Conservation (phyloP, 2,113 vertebrate species). For the Sprattus sprattus region DNA sequence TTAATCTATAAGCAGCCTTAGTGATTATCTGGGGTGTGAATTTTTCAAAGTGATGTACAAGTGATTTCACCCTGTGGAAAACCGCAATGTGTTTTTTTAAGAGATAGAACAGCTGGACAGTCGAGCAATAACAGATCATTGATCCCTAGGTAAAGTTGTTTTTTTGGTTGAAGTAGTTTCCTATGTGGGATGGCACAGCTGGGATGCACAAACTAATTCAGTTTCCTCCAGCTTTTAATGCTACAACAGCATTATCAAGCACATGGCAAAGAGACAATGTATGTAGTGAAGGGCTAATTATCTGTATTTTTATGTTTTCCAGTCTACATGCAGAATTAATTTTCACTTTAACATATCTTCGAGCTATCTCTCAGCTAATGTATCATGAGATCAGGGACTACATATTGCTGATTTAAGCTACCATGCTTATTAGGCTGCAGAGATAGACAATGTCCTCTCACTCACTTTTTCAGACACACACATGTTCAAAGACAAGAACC, state of each 20-base stretch:
- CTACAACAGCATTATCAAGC: not conserved
- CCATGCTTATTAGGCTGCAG: constrained; percentile 19
- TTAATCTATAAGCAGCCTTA: constrained; percentile 55
- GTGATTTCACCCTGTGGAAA: constrained; percentile 37
- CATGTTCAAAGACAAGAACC: not conserved
- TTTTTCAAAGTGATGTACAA: constrained; percentile 41
- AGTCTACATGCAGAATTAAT: not conserved
- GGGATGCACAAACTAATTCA: not conserved
- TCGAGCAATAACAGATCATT: constrained; percentile 28
- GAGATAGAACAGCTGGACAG: constrained; percentile 50
- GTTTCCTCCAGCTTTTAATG: not conserved
- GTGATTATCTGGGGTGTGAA: constrained; percentile 51
- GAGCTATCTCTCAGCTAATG: not conserved
- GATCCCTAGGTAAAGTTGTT: constrained; percentile 14
- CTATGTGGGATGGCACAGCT: constrained; percentile 8
- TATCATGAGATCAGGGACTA: constrained; percentile 33
- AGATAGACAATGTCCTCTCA: constrained; percentile 27
- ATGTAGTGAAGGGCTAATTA: not conserved
- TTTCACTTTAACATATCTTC: constrained; percentile 47
- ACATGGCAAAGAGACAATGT: not conserved
- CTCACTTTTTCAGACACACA: constrained; percentile 22
- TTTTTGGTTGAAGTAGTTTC: constrained; percentile 14
- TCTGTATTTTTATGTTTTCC: not conserved
- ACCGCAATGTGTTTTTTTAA: constrained; percentile 44
- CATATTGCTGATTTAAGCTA: constrained; percentile 21